Base-by-base conservation (phyloP, 2,797 vertebrate species). In the Schizopygopsis malacanthus region DNA sequence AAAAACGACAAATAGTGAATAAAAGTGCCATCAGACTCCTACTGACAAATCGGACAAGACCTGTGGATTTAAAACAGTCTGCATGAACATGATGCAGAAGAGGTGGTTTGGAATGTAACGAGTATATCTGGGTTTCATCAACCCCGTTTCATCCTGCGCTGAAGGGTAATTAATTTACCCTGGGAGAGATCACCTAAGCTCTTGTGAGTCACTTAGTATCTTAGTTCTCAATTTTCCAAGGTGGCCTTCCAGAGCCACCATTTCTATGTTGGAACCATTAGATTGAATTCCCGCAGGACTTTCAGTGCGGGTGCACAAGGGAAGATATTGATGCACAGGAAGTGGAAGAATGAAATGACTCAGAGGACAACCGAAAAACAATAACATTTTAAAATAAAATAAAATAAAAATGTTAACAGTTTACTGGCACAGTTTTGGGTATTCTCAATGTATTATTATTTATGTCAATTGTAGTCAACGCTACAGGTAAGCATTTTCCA, bases 1-100 rank as follows among this genome's bases (percentile, higher is more conserved):
- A 95, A 94, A 83, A 94, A 93, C 85, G 91, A 94, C 93, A 94
- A 94, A 95, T 92, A 87, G 92, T 85, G 91, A 90, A 93, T 93
- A 93, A 95, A 92, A 93, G 91, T 90, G 87, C 87, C 89, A 90
- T 95, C 93, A 91, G 45, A 2, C 89, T 87, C 89, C 86, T 89
- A 54, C 90, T 83, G 88, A 85, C 84, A 92, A 91, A 94, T 94
- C 83, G 83, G 89, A 92, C 16, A 41, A 81, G 93, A 95, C 92
- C 90, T 61, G 59, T 70, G 91, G 92, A 92, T 81, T 87, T 84
- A 69, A 72, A 63, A 11, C 20, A 25, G 45, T 39, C 52, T 81
- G 25, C 25, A 86, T n/a, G 78, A 78, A 86, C 84, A 86, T 73
- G 92, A 93, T 87, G 70, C 83, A 83, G 85, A 85, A 86, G 85